Evolutionary conservation across 2,797 vertebrate genomes (phyloP), one percentile per base, ranked within the genome.

Genomic region (Macrochelys suwanniensis): DNA sequence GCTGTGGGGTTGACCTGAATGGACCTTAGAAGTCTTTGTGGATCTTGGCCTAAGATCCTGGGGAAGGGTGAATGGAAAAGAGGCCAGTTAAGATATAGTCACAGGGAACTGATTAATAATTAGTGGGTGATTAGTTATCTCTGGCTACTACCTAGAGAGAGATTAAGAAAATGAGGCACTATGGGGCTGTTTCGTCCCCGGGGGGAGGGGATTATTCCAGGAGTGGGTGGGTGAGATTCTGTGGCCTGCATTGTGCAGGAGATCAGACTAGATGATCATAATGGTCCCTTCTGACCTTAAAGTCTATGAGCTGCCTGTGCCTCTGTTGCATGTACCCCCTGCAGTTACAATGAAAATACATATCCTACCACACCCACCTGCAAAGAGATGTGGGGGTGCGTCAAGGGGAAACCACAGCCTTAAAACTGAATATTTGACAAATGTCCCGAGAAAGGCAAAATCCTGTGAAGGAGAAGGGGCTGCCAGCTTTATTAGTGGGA

Each of bases 41-140:
- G 19, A 42, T 23, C 50, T 33, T 33, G 78, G 33, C 78, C 50
- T 53, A 80, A 37, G 25, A 9, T 54, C 51, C 53, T 54, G 37
- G 21, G 21, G 76, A 42, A 94, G 45, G 74, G 80, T 92, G 85
- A 26, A 10, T 90, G 88, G 51, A 37, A 96, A 91, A 95, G 28
- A 95, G 88, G 42, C 50, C 89, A 94, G 97, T 97, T 96, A 97
- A 95, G 95, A 96, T 94, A 94, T 91, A 97, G 97, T 96, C 96
- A 96, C 95, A 90, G 56, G 77, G 94, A 97, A 95, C 47, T 81
- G 94, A 95, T 95, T 96, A 97, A 96, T 94, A 97, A 97, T 97
- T 95, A 96, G 53, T 45, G 50, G 65, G 59, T 84, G 96, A 96
- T 97, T 96, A 95, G 89, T 89, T 92, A 90, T 96, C 83, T 83